These are phyloP conservation scores for Iguana delicatissima DNA, from an alignment of 2,797 vertebrate genomes.

Conservation along the genomic window DNA sequence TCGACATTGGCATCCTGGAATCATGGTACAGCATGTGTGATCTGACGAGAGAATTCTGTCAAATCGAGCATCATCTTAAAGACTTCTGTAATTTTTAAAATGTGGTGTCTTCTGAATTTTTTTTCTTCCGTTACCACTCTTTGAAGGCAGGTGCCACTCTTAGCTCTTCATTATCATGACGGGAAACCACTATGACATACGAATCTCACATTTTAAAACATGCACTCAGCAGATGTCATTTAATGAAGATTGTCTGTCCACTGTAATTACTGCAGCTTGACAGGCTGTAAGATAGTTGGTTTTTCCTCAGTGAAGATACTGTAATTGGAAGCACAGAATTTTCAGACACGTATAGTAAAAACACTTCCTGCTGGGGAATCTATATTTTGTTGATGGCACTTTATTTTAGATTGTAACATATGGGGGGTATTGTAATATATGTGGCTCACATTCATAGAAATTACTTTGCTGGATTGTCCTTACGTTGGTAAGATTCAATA, in stretches of 20 bases:
- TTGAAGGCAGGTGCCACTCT: not conserved
- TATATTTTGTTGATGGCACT: not conserved
- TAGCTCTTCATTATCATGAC: conserved; percentile 21
- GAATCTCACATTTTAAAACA: conserved; percentile 11
- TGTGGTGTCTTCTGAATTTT: not conserved
- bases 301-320: conserved; percentile 19
- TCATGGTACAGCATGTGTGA: not conserved
- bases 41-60: conserved; percentile 8
- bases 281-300: not conserved
- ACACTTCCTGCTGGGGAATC: not conserved
- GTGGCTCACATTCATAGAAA: not conserved
- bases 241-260: not conserved
- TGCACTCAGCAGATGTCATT: conserved; percentile 43
- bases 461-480: conserved; percentile 14
- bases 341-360: not conserved
- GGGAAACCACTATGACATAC: not conserved
- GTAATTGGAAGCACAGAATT: not conserved
- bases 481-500: conserved; percentile 4
- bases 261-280: not conserved
- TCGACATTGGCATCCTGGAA: not conserved
- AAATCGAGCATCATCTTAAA: conserved; percentile 3
- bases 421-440: not conserved
- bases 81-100: not conserved
- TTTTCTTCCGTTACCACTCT: not conserved
- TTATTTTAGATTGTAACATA: not conserved